Evolutionary conservation across 2,888 invertebrate genomes (phyloP).

Genomic region (Coelogynopora nodosa): DNA sequence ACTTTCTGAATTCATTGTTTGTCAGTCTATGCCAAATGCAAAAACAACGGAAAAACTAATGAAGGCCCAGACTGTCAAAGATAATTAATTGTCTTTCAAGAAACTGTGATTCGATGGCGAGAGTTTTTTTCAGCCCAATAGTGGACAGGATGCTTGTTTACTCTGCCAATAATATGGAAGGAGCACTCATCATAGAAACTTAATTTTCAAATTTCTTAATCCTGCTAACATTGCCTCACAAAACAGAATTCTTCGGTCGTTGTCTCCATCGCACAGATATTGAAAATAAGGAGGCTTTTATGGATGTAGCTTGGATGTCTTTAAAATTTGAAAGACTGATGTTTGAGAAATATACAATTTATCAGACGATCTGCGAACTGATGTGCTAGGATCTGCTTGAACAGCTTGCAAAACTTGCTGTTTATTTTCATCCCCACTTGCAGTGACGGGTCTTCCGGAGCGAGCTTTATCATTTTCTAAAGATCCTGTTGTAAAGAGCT

Average conservation of each 20-base stretch:
- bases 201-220: not conserved
- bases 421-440: not conserved
- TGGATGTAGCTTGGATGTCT: slow-evolving; percentile 8
- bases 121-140: slow-evolving; percentile 2
- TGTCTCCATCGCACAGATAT: not conserved
- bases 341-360: slow-evolving; percentile 22
- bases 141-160: not conserved
- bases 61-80: slow-evolving; percentile 13
- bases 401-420: not conserved
- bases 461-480: not conserved
- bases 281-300: not conserved
- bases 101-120: slow-evolving; percentile 20
- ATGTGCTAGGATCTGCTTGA: not conserved
- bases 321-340: slow-evolving; percentile 11
- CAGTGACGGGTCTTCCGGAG: not conserved
- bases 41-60: not conserved
- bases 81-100: slow-evolving; percentile 10
- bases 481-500: not conserved
- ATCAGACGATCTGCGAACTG: not conserved
- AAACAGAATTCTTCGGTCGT: not conserved
- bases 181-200: slow-evolving; percentile 20
- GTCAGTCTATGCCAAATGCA: slow-evolving; percentile 6
- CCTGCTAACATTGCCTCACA: not conserved
- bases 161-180: slow-evolving; percentile 3
- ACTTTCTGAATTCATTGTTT: slow-evolving; percentile 13